Percentiles rank a stretch among this genome's conserved stretches.
These are phyloP conservation scores for Crotalus horridus DNA, from an alignment of 2,113 vertebrate genomes.

Conservation along the genomic window DNA sequence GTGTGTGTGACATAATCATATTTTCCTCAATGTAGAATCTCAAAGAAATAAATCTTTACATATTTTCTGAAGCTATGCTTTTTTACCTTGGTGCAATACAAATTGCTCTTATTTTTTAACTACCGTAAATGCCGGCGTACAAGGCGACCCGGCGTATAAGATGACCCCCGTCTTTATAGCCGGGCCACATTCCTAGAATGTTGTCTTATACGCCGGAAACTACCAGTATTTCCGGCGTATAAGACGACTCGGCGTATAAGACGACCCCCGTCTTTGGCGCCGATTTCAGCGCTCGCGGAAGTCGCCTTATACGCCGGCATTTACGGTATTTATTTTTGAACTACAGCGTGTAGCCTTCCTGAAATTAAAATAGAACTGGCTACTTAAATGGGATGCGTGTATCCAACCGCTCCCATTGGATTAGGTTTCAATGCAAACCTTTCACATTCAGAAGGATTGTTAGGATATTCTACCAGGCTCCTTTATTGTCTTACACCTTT, in stretches of 20 bases:
- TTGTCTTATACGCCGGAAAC: no score
- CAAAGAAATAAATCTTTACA: constrained; percentile 27
- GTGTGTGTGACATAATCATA: background rate
- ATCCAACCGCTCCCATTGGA: constrained; percentile 19
- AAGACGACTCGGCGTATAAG: no score
- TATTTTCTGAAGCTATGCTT: constrained; percentile 26
- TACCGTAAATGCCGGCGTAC: no score
- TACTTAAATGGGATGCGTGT: constrained; percentile 26
- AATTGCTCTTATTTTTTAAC: constrained; percentile 10
- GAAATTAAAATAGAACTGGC: constrained; percentile 21
- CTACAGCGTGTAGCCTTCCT: constrained; percentile 15
- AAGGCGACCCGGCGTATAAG: no score
- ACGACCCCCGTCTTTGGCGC: no score
- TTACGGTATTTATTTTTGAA: constrained; percentile 8
- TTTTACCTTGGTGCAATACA: constrained; percentile 8
- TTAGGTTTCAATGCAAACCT: background rate
- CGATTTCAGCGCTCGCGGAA: no score
- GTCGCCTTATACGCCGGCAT: no score
- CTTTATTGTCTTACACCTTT: constrained; percentile 42
- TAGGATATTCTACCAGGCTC: constrained; percentile 9
- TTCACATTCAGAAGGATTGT: constrained; percentile 16
- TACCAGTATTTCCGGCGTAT: no score
- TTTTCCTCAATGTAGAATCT: constrained; percentile 5
- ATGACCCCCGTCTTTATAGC: no score
- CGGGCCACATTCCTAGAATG: no score